These are phyloP conservation scores for Eurosta solidaginis DNA, from an alignment of 1,140 invertebrate species.

Conservation along the genomic window DNA sequence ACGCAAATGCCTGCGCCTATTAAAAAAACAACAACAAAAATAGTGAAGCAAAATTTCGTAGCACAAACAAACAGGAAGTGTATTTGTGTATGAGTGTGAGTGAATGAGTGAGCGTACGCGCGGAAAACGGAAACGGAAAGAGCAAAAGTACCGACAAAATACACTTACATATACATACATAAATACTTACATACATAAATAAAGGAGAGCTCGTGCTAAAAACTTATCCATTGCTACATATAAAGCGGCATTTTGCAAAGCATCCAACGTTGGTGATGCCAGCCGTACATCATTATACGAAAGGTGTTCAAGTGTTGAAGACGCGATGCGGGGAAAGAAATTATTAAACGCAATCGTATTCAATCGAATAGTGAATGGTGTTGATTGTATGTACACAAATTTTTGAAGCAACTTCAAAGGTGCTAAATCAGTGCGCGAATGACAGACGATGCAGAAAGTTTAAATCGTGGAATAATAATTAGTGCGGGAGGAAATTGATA, in stretches of 20 bases:
- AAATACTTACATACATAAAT: neutral
- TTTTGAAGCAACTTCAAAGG: neutral
- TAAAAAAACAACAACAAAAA: neutral
- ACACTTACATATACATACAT: neutral
- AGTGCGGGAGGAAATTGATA: neutral
- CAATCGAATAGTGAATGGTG: neutral
- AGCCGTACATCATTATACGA: neutral
- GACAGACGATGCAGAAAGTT: slow-evolving; percentile 1
- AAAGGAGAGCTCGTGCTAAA: neutral
- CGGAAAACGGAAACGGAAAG: slow-evolving; percentile 21
- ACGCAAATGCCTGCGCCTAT: slow-evolving; percentile 32
- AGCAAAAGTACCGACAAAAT: neutral
- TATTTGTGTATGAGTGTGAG: neutral
- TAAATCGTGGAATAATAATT: too few species aligned
- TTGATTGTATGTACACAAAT: too few species aligned
- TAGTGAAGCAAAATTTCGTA: neutral
- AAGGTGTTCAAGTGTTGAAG: neutral
- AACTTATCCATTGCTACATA: too few species aligned
- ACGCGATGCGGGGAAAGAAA: neutral
- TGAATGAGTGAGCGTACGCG: neutral
- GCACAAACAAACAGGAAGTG: neutral
- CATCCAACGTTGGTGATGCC: neutral
- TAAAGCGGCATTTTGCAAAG: neutral
- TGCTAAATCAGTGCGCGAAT: neutral
- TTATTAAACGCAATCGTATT: neutral